Conservation (phyloP, 2,113 vertebrate species). For the Apodemus speciosus region DNA sequence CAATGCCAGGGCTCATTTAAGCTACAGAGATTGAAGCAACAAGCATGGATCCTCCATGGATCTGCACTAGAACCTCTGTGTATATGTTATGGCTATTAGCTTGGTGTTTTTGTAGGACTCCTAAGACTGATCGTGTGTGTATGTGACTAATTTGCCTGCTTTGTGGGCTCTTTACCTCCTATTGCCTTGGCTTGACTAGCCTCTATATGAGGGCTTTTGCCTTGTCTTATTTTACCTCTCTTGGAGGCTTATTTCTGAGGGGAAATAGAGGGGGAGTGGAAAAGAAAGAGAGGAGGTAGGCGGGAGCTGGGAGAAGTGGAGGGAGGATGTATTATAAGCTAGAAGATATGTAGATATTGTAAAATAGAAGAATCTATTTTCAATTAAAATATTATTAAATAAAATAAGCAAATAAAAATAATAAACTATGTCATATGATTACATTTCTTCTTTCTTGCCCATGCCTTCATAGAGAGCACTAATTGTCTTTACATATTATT, state of each 20-base stretch:
- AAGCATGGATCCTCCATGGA: background rate
- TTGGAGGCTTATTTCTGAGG: background rate
- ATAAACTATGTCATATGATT: background rate
- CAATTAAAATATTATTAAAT: background rate
- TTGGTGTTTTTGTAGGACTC: background rate
- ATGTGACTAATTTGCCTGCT: background rate
- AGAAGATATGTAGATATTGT: background rate
- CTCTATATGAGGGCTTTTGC: background rate
- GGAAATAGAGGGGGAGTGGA: background rate
- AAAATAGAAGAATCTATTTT: background rate
- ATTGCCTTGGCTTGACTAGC: background rate
- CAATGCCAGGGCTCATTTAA: background rate
- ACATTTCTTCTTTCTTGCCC: background rate
- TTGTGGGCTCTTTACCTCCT: background rate
- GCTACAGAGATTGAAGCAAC: background rate
- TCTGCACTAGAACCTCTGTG: background rate
- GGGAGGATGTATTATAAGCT: too few relatives aligned
- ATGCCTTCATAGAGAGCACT: background rate
- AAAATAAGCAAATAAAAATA: background rate
- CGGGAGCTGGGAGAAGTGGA: background rate
- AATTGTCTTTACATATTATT: conserved; percentile 4
- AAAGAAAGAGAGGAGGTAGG: background rate
- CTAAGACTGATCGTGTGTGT: too few relatives aligned
- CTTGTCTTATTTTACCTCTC: background rate
- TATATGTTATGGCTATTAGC: background rate